Evolutionary conservation across 2,888 invertebrate species (phyloP).

Genomic region (Polydrusus cervinus): DNA sequence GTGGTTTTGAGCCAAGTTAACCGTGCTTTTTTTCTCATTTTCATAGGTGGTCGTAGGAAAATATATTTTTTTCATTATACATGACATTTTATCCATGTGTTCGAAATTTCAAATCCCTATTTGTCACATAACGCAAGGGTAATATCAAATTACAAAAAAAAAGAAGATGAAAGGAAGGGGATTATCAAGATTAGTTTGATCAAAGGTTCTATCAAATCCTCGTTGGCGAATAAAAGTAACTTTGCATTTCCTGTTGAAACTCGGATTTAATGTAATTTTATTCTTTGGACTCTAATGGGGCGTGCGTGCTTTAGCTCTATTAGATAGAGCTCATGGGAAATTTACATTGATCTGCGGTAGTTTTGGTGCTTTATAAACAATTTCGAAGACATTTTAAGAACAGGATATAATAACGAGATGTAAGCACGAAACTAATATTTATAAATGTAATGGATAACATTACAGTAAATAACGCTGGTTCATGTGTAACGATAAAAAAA

Average conservation of each 20-base stretch:
- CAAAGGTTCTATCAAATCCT: constrained; percentile 23
- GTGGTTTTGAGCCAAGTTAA: no score
- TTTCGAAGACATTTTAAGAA: constrained; percentile 22
- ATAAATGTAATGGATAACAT: constrained; percentile 6
- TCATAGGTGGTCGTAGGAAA: no score
- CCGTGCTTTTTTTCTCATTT: no score
- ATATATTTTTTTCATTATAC: no score
- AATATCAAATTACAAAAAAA: constrained; percentile 10
- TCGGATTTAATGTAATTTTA: constrained; percentile 41
- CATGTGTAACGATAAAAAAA: not conserved
- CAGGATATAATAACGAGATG: constrained; percentile 10
- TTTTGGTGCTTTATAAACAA: constrained; percentile 26
- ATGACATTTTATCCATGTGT: no score
- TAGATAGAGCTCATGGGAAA: constrained; percentile 22
- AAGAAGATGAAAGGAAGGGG: constrained; percentile 8
- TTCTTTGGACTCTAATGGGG: constrained; percentile 39
- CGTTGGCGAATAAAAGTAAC: constrained; percentile 29
- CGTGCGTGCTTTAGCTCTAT: constrained; percentile 33
- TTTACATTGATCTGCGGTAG: constrained; percentile 19
- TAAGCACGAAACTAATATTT: constrained; percentile 20
- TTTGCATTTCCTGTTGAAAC: constrained; percentile 44
- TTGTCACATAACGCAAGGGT: not conserved
- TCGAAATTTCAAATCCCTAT: not conserved
- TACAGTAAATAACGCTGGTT: not conserved
- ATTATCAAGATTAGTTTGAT: constrained; percentile 24